These are phyloP conservation scores for Chaunax sp. DNA, from an alignment of 2,797 vertebrate species.

Conservation along the genomic window DNA sequence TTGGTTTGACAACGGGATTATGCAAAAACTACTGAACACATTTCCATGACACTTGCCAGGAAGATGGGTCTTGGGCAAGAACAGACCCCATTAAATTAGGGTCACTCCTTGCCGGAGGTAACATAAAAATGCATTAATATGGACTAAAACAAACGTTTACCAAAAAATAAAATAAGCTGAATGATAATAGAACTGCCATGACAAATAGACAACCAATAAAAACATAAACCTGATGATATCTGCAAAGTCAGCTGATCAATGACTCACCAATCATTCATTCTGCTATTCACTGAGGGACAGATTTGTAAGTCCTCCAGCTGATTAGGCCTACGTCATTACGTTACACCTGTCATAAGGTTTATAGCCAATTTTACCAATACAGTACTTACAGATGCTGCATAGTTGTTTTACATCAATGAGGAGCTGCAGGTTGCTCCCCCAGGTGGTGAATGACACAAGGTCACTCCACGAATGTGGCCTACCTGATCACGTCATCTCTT, in stretches of 20 bases:
- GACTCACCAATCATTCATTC: neutral
- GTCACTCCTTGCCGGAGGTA: no score
- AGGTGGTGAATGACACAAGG: conserved; percentile 30
- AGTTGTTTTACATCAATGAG: conserved; percentile 7
- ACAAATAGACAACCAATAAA: neutral
- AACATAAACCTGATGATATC: conserved; percentile 14
- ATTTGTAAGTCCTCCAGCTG: no score
- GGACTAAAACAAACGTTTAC: neutral
- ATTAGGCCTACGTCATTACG: no score
- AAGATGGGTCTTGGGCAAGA: no score
- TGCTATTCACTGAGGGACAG: conserved; percentile 1
- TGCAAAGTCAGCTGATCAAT: conserved; percentile 12
- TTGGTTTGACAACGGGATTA: no score
- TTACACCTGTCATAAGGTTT: no score
- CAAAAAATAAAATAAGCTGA: neutral
- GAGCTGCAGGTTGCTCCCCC: conserved; percentile 52
- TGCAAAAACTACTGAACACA: no score
- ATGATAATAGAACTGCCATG: neutral
- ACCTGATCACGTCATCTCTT: no score
- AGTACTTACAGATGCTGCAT: neutral
- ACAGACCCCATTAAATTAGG: no score
- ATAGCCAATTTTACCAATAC: no score
- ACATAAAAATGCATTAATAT: neutral
- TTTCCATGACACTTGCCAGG: no score
- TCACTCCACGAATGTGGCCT: no score